A percentile compares a stretch with the other conserved stretches of the same genome.
Evolutionary conservation across 35 echinoderm and acorn worm genomes (phyloP).

Genomic region (Apostichopus parvimensis): DNA sequence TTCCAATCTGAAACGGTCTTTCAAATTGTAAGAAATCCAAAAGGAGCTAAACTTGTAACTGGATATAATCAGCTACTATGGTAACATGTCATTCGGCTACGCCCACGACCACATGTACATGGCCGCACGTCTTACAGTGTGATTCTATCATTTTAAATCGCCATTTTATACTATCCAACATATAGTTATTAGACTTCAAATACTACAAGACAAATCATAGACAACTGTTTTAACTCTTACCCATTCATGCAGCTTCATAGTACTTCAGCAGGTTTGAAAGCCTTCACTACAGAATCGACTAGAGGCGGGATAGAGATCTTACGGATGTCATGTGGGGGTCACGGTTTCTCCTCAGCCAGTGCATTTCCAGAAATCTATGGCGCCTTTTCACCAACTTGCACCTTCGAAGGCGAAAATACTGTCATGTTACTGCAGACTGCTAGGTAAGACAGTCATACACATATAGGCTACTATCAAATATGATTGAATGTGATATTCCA

Average conservation of each 20-base stretch:
- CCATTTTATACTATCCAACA: too few species aligned
- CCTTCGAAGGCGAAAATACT: slow-evolving; percentile 95
- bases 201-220: not conserved
- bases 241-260: slow-evolving; percentile 72
- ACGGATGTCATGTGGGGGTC: slow-evolving; percentile 88
- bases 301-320: slow-evolving; percentile 64
- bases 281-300: slow-evolving; percentile 60
- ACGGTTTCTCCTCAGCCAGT: slow-evolving; percentile 90
- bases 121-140: too few species aligned
- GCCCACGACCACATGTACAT: not conserved
- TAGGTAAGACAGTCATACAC: slow-evolving; percentile 58
- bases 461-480: too few species aligned
- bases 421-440: slow-evolving; percentile 93
- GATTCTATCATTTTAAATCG: too few species aligned
- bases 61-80: too few species aligned
- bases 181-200: too few species aligned
- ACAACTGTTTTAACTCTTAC: too few species aligned
- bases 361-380: slow-evolving; percentile 88
- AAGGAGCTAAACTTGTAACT: too few species aligned
- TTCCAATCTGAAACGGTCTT: too few species aligned
- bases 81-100: not conserved
- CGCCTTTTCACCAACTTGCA: slow-evolving; percentile 47
- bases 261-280: slow-evolving; percentile 88
- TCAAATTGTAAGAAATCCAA: too few species aligned
- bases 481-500: too few species aligned